A percentile compares a stretch with the other conserved stretches of the same genome.
phyloP scores from a whole-genome alignment of 1,140 invertebrate genomes.

The Macrobrachium rosenbergii region DNA sequence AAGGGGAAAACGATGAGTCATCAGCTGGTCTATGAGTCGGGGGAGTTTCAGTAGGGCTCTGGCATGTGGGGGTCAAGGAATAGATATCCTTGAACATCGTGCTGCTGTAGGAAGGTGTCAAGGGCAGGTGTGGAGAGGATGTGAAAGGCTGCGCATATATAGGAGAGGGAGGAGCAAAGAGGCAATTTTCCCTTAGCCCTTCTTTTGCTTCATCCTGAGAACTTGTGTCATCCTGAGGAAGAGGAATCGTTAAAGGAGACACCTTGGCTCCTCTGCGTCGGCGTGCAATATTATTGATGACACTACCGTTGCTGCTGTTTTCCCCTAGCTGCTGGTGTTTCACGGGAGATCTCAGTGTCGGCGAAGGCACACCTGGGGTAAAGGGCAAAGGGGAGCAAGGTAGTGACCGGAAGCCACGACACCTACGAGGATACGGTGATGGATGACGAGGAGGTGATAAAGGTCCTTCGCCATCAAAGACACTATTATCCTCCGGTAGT shows the following conservation, averaged over 20 bases:
- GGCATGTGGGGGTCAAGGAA: constrained; percentile 44
- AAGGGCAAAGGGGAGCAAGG: constrained; percentile 25
- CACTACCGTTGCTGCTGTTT: too few species aligned
- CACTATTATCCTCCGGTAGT: constrained; percentile 44
- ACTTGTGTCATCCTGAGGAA: not conserved
- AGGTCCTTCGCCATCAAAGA: not conserved
- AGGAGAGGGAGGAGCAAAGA: not conserved
- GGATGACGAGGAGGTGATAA: constrained; percentile 15
- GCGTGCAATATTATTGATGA: constrained; percentile 34
- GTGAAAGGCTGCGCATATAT: constrained; percentile 50
- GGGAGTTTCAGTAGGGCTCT: constrained; percentile 24
- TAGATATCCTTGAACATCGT: constrained; percentile 45
- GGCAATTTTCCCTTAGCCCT: not conserved
- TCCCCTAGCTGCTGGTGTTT: too few species aligned
- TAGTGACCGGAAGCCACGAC: constrained; percentile 42
- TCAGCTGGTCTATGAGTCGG: not conserved
- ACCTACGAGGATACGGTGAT: constrained; percentile 49
- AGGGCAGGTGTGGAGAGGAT: not conserved
- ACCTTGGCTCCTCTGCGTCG: constrained; percentile 9
- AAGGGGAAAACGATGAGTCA: not conserved
- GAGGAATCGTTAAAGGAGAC: constrained; percentile 23
- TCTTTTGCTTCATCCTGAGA: not conserved
- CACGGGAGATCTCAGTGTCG: not conserved
- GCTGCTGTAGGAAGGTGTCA: constrained; percentile 12
- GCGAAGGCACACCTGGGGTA: not conserved